These are phyloP conservation scores for Loxodonta africana DNA, from an alignment of 2,113 vertebrate genomes.

Conservation along the genomic window DNA sequence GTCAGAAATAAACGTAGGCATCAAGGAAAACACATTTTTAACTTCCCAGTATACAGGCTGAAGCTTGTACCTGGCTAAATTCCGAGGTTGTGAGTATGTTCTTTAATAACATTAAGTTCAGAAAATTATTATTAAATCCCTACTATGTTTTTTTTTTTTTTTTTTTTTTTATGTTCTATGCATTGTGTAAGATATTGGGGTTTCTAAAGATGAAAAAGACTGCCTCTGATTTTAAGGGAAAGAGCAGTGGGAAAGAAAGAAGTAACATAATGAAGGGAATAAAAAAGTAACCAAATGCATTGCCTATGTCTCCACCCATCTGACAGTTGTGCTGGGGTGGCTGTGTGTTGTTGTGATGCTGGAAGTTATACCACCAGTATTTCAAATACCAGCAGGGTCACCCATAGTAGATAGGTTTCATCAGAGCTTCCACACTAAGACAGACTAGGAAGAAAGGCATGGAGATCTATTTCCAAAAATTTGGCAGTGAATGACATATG, in stretches of 20 bases:
- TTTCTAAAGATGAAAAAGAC: background rate
- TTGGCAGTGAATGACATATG: background rate
- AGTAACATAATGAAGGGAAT: background rate
- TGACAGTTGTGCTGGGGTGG: background rate
- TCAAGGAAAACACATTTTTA: background rate
- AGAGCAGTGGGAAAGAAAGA: background rate
- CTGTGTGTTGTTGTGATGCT: background rate
- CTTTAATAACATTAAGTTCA: background rate
- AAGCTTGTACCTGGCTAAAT: background rate
- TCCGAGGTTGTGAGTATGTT: background rate
- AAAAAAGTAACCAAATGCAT: background rate
- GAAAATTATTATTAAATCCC: background rate
- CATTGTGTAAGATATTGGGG: background rate
- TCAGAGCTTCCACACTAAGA: background rate
- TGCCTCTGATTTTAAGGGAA: background rate
- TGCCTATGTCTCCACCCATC: background rate
- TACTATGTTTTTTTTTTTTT: background rate
- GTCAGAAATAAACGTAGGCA: background rate
- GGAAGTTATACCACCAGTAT: background rate
- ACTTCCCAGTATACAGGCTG: background rate
- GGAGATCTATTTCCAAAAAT: background rate
- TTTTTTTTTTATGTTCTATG: background rate
- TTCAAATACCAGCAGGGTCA: background rate
- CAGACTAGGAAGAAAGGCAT: background rate
- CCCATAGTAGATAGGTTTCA: background rate